These are phyloP conservation scores for Odontocerum albicorne DNA, from an alignment of 2,888 invertebrate species.

Conservation along the genomic window DNA sequence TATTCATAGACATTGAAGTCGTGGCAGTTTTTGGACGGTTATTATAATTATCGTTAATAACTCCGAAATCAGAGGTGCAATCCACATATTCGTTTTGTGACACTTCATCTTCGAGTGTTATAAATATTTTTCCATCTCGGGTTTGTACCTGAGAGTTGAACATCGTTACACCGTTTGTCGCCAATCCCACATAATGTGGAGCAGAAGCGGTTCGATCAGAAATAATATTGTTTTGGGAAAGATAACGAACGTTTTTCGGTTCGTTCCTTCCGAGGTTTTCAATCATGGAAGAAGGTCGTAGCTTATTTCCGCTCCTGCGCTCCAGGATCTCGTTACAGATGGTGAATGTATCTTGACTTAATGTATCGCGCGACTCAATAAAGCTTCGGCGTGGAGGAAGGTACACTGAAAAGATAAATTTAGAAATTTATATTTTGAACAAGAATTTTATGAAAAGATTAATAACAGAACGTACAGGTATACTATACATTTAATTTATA, in stretches of 20 bases:
- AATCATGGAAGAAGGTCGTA: conserved; percentile 17
- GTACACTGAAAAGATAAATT: conserved; percentile 14
- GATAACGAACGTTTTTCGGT: neutral
- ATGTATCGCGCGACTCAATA: neutral
- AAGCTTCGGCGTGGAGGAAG: conserved; percentile 1
- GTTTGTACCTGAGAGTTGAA: neutral
- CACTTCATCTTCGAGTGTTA: neutral
- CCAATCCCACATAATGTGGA: neutral
- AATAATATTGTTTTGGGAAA: neutral
- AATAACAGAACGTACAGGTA: neutral
- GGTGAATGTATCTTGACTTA: conserved; percentile 6
- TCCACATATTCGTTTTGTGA: neutral
- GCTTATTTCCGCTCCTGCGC: neutral
- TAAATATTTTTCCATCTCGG: neutral
- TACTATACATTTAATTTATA: no score
- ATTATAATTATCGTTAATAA: no score
- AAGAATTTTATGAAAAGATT: neutral
- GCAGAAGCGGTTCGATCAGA: neutral
- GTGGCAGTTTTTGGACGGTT: neutral
- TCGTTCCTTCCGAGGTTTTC: conserved; percentile 3
- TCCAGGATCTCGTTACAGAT: conserved; percentile 5
- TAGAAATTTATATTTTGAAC: no score
- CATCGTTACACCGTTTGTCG: neutral
- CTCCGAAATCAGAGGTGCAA: no score
- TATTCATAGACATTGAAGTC: neutral